Base-by-base conservation (phyloP, 2,797 vertebrate species). In the Neopelma chrysocephalum region DNA sequence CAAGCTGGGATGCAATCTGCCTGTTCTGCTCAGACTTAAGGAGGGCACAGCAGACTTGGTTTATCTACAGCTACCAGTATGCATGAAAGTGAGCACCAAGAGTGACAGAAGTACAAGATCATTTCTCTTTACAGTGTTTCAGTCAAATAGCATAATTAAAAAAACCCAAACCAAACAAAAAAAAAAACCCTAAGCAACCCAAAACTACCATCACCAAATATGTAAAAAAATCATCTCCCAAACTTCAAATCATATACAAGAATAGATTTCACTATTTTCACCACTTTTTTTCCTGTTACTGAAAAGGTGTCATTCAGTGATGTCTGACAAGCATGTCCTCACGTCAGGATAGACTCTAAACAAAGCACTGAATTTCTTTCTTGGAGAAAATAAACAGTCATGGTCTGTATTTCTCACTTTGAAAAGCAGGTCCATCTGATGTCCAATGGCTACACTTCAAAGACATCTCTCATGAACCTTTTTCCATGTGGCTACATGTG, bases 401-500 rank as follows among this genome's bases (percentile, higher is more conserved):
- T 21, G 14, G 40, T 93, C 86, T 84, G 22, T 89, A 71, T 53
- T 94, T 95, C 64, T 86, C 72, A 68, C 64, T 93, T 89, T 82
- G 62, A 77, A 78, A 90, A 79, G 42, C 32, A 2, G 1, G 73
- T 86, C 62, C 51, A 66, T 84, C 72, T 79, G 54, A 85, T 77
- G 32, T 48, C 62, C 9, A 4, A 26, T 56, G 75, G 90, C 76
- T 78, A 4, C 66, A 76, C 82, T 96, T 96, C 92, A 94, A 96
- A 96, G 90, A 57, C 42, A 53, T 82, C 69, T 22, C 8, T 5
- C 22, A 21, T 9, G 31, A 87, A 64, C 23, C 29, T 73, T 80
- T 93, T 91, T 82, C 82, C 76, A 18, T 94, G 38, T 77, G 50
- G 31, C 89, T 79, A 29, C 66, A 79, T 94, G 81, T 96, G 93